Percentiles rank a stretch among this genome's conserved stretches.
phyloP scores from a whole-genome alignment of 2,113 vertebrate genomes.

The Marmota monax region DNA sequence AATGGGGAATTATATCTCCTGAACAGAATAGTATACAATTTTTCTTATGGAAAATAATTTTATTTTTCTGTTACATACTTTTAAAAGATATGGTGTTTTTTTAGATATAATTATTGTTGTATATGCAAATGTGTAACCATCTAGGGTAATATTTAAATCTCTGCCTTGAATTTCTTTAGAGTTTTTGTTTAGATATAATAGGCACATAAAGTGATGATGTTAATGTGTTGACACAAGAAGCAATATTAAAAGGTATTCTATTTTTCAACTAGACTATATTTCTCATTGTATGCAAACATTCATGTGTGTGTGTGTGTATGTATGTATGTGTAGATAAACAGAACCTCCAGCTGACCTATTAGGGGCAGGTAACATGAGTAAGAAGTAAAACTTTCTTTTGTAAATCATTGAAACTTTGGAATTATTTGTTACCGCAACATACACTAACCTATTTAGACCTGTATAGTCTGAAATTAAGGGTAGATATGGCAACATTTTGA shows the following conservation, averaged over 20 bases:
- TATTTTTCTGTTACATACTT: constrained; percentile 12
- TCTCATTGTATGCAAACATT: neutral
- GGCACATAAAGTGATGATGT: neutral
- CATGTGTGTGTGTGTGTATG: accelerated
- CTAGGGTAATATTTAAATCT: constrained; percentile 27
- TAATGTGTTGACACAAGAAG: neutral
- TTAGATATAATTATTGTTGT: neutral
- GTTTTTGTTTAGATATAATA: neutral
- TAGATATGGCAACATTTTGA: neutral
- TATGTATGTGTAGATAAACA: neutral
- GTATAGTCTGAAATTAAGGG: neutral
- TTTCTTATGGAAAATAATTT: constrained; percentile 39
- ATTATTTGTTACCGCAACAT: neutral
- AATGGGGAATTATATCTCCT: neutral
- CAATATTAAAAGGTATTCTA: neutral
- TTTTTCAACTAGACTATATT: neutral
- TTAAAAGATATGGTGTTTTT: neutral
- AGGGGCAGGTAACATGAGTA: neutral
- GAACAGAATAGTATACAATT: neutral
- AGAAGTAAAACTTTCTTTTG: neutral
- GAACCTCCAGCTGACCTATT: neutral
- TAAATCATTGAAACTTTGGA: neutral
- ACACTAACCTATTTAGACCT: neutral
- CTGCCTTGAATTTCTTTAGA: constrained; percentile 26
- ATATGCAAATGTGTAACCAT: neutral